A percentile compares a stretch with the other conserved stretches of the same genome.
Conservation (phyloP, 2,113 vertebrate genomes). For the Corythaeola cristata region DNA sequence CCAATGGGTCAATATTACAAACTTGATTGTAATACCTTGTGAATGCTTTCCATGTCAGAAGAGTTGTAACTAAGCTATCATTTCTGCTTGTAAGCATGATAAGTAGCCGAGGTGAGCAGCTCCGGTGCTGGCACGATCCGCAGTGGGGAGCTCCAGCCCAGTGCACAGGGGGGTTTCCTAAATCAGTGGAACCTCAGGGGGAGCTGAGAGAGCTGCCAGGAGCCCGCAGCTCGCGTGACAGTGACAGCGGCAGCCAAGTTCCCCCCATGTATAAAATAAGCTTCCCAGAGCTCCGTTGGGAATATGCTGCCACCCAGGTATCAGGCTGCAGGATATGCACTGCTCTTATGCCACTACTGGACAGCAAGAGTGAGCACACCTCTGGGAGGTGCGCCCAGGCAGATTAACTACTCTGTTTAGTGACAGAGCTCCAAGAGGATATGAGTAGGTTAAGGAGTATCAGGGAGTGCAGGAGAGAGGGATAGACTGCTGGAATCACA, state of each 20-base stretch:
- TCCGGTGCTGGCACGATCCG: rapidly evolving
- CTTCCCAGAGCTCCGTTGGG: background rate
- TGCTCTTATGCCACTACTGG: background rate
- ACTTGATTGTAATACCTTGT: background rate
- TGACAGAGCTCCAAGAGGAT: background rate
- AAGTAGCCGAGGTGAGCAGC: background rate
- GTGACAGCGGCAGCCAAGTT: background rate
- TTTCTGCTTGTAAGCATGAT: background rate
- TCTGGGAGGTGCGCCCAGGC: background rate
- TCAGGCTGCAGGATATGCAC: background rate
- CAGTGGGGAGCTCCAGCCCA: rapidly evolving
- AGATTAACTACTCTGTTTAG: background rate
- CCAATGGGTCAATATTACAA: background rate
- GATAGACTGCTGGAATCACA: no score
- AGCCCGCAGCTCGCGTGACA: background rate
- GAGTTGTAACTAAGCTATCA: background rate
- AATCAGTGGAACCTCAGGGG: background rate
- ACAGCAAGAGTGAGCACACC: background rate
- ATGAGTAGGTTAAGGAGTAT: no score
- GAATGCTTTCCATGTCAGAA: background rate
- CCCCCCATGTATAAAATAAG: background rate
- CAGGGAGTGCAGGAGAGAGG: no score
- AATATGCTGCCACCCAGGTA: background rate
- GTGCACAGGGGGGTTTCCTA: no score
- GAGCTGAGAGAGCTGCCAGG: no score